Evolutionary conservation across 2,888 invertebrate genomes (phyloP), one percentile per base, ranked within the genome.

Genomic region (Aspidiotus rigidus): DNA sequence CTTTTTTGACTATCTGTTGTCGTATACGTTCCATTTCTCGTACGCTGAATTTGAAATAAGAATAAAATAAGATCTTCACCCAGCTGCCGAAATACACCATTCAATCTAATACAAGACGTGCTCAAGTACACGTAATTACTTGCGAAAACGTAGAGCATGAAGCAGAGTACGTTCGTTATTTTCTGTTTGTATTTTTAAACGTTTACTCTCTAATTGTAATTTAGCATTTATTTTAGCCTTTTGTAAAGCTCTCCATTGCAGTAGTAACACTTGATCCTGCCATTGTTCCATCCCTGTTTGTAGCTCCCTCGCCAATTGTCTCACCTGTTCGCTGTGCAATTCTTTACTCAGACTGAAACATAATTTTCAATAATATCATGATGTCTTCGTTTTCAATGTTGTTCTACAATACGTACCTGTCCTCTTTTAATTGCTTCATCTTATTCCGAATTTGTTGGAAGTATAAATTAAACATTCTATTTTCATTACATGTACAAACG

Each of bases 271-370:
- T 69, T 77, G 76, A 54, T 77, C 77, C 71, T 78, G 77, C 78
- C 79, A 79, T 70, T 76, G 76, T 64, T 78, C 77, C 67, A 78
- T 75, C 11, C 78, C 78, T 55, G 74, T 73, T 28, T 77, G 76
- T 40, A 79, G 72, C 69, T 78, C 77, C 54, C 76, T 73, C 57
- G 78, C 78, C 60, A 77, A 73, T 59, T 74, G 73, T 63, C 75
- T 75, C 1, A 76, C 78, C 62, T 76, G 77, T 63, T 77, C 75
- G 64, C 75, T 73, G 54, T 73, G 73, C 62, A 75, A 62, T 69
- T 74, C 74, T 62, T 75, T 72, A n/a, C 75, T 74, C 42, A 75
- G 71, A 71, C 76, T 76, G 66, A 15, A 71, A 57, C 42, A n/a
- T 11, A 69, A 13, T 28, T 42, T 61, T 13, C 11, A 41, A 13